phyloP scores from a whole-genome alignment of 2,797 vertebrate genomes.

The Micrastur ruficollis region DNA sequence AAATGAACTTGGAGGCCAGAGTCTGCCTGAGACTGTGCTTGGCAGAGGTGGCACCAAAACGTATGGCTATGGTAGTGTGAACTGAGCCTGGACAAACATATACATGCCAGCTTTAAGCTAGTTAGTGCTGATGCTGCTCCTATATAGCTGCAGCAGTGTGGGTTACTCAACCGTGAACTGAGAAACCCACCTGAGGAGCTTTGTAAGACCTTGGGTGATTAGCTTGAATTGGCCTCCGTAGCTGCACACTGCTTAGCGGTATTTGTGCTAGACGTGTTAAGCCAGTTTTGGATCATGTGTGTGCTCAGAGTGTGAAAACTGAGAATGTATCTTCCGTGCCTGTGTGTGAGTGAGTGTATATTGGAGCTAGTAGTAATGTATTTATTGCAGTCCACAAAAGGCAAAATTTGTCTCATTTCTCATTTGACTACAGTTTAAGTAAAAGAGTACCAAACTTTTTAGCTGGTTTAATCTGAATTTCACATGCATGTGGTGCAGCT shows the following conservation, averaged over 20 bases:
- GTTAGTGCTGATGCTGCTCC: background rate
- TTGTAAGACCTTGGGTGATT: background rate
- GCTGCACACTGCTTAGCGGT: background rate
- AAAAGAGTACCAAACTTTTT: background rate
- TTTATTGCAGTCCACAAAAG: background rate
- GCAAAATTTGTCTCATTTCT: background rate
- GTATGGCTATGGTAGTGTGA: rapidly evolving
- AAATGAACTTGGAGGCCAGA: background rate
- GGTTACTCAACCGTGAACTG: background rate
- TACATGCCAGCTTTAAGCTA: background rate
- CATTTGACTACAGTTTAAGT: background rate
- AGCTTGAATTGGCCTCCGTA: background rate
- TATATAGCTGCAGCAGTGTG: background rate
- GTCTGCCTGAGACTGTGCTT: background rate
- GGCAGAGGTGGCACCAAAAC: background rate
- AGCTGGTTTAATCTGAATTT: background rate
- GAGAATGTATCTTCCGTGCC: background rate
- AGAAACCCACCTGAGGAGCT: background rate
- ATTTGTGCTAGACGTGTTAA: background rate
- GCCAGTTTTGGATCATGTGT: background rate
- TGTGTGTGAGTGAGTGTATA: too few relatives aligned
- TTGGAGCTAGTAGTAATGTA: background rate
- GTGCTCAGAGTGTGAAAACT: background rate
- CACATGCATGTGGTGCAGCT: rapidly evolving
- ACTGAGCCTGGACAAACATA: background rate